These are phyloP conservation scores for Anthophora plumipes DNA, from an alignment of 2,888 invertebrate species.

Conservation along the genomic window DNA sequence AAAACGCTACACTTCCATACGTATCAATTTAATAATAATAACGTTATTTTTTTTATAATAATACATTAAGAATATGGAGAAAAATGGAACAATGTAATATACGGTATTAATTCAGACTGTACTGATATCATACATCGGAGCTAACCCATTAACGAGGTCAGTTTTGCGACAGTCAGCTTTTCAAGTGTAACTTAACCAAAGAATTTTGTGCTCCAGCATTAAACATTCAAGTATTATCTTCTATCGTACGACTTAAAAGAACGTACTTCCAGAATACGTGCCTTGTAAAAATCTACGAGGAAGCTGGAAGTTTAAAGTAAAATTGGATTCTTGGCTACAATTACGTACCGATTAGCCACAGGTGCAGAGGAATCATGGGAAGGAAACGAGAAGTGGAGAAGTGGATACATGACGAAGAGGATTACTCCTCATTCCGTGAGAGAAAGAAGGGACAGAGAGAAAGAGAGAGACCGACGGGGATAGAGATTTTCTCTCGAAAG, in stretches of 20 bases:
- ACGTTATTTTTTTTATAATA: no score
- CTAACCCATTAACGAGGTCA: neutral
- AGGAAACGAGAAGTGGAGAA: slow-evolving; percentile 5
- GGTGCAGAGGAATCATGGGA: neutral
- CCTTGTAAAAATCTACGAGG: neutral
- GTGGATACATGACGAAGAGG: slow-evolving; percentile 22
- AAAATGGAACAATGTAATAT: no score
- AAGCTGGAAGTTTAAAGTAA: neutral
- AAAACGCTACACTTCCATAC: no score
- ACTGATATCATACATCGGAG: no score
- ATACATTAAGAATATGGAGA: no score
- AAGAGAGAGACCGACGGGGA: neutral
- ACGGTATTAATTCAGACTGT: no score
- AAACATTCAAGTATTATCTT: neutral
- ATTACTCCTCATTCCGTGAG: neutral
- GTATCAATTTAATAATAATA: no score
- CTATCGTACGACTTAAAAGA: neutral
- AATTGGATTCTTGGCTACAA: slow-evolving; percentile 24
- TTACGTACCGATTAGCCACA: slow-evolving; percentile 38
- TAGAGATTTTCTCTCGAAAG: slow-evolving; percentile 3
- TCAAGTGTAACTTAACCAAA: neutral
- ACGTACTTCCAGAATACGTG: neutral
- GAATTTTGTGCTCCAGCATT: neutral
- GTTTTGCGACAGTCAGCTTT: neutral
- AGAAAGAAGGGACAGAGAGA: neutral